Conservation (phyloP, 2,797 vertebrate genomes). For the Malurus splendens region DNA sequence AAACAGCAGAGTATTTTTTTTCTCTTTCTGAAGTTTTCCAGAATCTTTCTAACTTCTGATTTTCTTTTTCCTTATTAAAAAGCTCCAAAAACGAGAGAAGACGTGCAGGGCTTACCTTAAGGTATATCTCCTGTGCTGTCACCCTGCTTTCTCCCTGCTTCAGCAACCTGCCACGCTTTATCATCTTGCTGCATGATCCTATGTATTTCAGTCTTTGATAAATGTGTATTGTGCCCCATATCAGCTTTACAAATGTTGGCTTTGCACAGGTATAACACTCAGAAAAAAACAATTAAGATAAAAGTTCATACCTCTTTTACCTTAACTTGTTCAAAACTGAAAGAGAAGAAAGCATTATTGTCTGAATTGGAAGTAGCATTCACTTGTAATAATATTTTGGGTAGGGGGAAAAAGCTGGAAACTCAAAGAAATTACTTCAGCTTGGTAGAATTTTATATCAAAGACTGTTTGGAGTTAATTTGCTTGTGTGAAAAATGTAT, state of each 20-base stretch:
- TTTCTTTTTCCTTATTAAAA: slow-evolving; percentile 84
- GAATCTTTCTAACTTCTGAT: slow-evolving; percentile 75
- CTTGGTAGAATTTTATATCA: slow-evolving; percentile 71
- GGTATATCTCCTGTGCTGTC: slow-evolving; percentile 90
- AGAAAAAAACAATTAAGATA: slow-evolving; percentile 35
- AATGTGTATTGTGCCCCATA: slow-evolving; percentile 76
- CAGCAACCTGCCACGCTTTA: slow-evolving; percentile 81
- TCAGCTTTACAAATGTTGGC: slow-evolving; percentile 71
- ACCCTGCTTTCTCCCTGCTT: slow-evolving; percentile 78
- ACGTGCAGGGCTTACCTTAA: slow-evolving; percentile 99
- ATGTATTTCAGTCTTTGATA: slow-evolving; percentile 84
- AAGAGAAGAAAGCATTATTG: slow-evolving; percentile 38
- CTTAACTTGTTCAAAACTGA: slow-evolving; percentile 41
- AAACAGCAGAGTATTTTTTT: slow-evolving; percentile 36
- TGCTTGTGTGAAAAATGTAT: slow-evolving; percentile 66
- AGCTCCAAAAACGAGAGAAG: slow-evolving; percentile 99
- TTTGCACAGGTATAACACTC: slow-evolving; percentile 66
- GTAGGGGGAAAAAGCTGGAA: slow-evolving; percentile 20
- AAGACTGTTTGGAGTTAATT: slow-evolving; percentile 69
- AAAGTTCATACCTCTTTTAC: slow-evolving; percentile 36
- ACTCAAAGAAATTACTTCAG: slow-evolving; percentile 52
- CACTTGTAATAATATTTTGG: slow-evolving; percentile 18
- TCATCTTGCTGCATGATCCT: slow-evolving; percentile 77
- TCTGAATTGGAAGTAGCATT: slow-evolving; percentile 63
- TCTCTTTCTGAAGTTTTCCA: slow-evolving; percentile 59